These are phyloP conservation scores for Oxygymnocypris stewartii DNA, from an alignment of 2,113 vertebrate species.

Conservation along the genomic window DNA sequence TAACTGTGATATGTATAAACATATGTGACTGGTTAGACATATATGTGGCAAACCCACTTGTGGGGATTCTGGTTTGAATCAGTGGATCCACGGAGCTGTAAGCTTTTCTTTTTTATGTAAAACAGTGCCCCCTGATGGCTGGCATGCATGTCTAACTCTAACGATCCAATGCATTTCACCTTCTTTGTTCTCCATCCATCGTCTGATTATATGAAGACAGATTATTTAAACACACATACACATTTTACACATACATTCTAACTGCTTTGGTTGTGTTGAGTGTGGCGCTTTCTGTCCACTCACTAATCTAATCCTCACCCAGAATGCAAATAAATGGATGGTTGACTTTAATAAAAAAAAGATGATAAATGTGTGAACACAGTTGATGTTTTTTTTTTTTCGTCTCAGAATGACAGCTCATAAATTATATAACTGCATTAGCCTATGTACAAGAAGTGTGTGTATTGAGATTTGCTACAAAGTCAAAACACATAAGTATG, in stretches of 20 bases:
- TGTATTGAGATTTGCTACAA: not conserved
- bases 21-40: not conserved
- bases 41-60: not conserved
- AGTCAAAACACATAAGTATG: conserved; percentile 30
- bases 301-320: conserved; percentile 74
- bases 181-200: conserved; percentile 70
- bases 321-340: conserved; percentile 72
- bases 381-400: not conserved
- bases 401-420: not conserved
- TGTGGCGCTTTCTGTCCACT: conserved; percentile 42
- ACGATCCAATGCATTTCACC: conserved; percentile 61
- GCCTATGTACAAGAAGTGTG: not conserved
- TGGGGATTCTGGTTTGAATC: not conserved
- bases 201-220: conserved; percentile 64
- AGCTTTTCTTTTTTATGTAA: conserved; percentile 29
- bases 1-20: not conserved
- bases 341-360: conserved; percentile 70
- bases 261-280: not conserved
- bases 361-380: conserved; percentile 53
- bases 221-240: conserved; percentile 38
- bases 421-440: not conserved
- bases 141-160: conserved; percentile 69
- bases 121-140: conserved; percentile 74
- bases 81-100: not conserved
- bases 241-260: not conserved